Evolutionary conservation across 2,113 vertebrate genomes (phyloP).

Genomic region (Siphamia tubifer): DNA sequence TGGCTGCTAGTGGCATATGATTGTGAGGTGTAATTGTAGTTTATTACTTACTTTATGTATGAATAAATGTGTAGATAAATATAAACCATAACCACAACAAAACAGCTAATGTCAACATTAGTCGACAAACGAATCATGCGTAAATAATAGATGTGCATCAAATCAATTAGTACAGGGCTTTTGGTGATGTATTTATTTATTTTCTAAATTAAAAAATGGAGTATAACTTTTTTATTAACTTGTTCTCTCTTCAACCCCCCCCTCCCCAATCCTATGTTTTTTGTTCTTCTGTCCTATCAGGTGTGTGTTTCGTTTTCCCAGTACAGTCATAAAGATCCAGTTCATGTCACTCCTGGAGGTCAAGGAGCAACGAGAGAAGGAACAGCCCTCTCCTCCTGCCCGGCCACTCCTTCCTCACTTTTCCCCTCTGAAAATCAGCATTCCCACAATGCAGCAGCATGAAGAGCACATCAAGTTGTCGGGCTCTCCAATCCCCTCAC

Average conservation of each 20-base stretch:
- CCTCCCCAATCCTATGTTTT: neutral
- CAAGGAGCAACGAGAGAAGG: slow-evolving; percentile 83
- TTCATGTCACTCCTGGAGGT: slow-evolving; percentile 88
- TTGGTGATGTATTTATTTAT: too few relatives aligned
- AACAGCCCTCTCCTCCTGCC: slow-evolving; percentile 85
- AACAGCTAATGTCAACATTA: too few relatives aligned
- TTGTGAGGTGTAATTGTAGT: too few relatives aligned
- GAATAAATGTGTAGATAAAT: too few relatives aligned
- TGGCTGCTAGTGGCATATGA: too few relatives aligned
- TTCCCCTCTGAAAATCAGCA: slow-evolving; percentile 96
- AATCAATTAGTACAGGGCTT: too few relatives aligned
- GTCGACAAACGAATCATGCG: too few relatives aligned
- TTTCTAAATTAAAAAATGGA: too few relatives aligned
- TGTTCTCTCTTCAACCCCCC: neutral
- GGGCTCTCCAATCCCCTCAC: slow-evolving; percentile 92
- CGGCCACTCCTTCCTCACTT: slow-evolving; percentile 91
- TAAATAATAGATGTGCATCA: too few relatives aligned
- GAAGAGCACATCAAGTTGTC: slow-evolving; percentile 91
- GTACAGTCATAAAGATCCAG: slow-evolving; percentile 97
- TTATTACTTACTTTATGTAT: too few relatives aligned
- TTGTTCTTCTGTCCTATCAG: slow-evolving; percentile 66
- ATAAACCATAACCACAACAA: too few relatives aligned
- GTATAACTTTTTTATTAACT: too few relatives aligned
- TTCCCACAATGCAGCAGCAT: slow-evolving; percentile 82
- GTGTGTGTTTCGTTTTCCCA: slow-evolving; percentile 96